Percentiles rank a stretch among this genome's conserved stretches.
phyloP scores from a whole-genome alignment of 2,797 vertebrate species.

The Limosa lapponica region DNA sequence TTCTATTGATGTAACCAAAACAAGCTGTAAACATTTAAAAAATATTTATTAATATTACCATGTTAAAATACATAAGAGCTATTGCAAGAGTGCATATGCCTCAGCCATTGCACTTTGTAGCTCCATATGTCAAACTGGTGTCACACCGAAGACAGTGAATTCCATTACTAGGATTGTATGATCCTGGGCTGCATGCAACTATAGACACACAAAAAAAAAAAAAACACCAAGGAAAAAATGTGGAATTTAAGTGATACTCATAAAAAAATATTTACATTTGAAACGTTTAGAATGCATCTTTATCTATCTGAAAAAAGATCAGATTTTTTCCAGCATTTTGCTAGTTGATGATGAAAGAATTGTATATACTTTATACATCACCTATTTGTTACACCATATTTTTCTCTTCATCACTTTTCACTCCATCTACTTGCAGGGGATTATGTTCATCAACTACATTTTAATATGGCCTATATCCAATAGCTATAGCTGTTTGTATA shows the following conservation, averaged over 20 bases:
- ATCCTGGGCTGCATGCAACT: conserved; percentile 71
- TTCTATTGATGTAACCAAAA: background rate
- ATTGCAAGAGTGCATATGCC: background rate
- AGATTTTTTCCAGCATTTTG: background rate
- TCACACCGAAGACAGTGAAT: conserved; percentile 53
- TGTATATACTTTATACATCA: background rate
- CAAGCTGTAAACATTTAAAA: conserved; percentile 25
- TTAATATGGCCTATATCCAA: background rate
- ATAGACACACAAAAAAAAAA: background rate
- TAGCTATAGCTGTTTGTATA: background rate
- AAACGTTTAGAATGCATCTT: background rate
- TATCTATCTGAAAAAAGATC: background rate
- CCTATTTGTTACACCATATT: background rate
- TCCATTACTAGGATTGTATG: conserved; percentile 61
- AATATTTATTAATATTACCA: conserved; percentile 25
- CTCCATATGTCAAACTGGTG: conserved; percentile 40
- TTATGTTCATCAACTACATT: background rate
- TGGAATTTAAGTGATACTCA: background rate
- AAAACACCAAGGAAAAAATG: background rate
- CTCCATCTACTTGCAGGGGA: background rate
- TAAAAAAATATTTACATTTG: background rate
- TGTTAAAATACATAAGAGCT: background rate
- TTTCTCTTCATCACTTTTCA: background rate
- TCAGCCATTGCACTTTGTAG: background rate
- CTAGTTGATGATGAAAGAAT: background rate